Evolutionary conservation across 2,888 invertebrate genomes (phyloP), one percentile per base, ranked within the genome.

Genomic region (Ctenicera cuprea): DNA sequence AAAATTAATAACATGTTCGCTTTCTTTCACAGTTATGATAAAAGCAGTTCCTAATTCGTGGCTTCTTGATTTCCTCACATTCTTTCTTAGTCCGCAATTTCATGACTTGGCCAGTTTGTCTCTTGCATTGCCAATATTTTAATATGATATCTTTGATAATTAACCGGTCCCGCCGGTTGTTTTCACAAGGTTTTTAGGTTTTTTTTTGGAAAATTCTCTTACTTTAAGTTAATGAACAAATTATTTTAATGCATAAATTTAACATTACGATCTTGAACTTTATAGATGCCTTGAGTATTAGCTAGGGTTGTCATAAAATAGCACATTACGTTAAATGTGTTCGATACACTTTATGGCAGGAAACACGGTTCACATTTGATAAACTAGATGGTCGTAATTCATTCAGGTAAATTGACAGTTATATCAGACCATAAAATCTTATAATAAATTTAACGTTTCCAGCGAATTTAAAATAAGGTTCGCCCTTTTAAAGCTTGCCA

Each of bases 361-460:
- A 12, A 52, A 26, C 52, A 18, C 48, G 18, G 48, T 20, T 18
- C 26, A 26, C 8, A n/a, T 52, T 52, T 22, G 52, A 52, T 52
- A 52, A 52, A 52, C 22, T 52, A 52, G 3, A 12, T 12, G 26
- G 11, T 26, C 52, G 22, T 22, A 52, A 52, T 26, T 52, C 52
- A 52, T 52, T 52, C 52, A 11, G 26, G 22, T 52, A 52, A 52
- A 52, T 52, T 52, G 52, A 52, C 52, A 52, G 52, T 22, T 52
- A 52, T 52, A 52, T 52, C 26, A 52, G 26, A 20, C 18, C 12
- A 52, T 52, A 52, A 22, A 26, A 52, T 52, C 43, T 45, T 45
- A 45, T 45, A 45, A 45, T 45, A 45, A 45, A 45, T n/a, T 45
- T 52, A 26, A 11, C 22, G 41, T n/a, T 43, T n/a, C 41, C 12